A percentile compares a stretch with the other conserved stretches of the same genome.
Evolutionary conservation across 2,888 invertebrate genomes (phyloP).

Genomic region (Harpagoxenus sublaevis): DNA sequence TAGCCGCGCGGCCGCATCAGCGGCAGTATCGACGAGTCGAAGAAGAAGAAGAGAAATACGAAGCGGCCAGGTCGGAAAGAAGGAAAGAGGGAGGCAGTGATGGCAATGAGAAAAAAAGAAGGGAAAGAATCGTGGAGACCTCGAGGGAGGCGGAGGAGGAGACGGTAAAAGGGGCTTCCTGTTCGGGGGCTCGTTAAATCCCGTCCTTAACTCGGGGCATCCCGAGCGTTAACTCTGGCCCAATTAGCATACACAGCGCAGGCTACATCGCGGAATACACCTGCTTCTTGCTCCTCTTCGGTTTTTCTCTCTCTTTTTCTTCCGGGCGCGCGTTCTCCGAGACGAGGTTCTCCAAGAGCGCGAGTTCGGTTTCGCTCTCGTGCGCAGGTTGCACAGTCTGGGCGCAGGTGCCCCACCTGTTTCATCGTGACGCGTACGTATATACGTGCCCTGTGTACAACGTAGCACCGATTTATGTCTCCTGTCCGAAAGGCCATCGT

Average conservation of each 20-base stretch:
- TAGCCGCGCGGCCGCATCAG: conserved; percentile 63
- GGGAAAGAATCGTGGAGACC: conserved; percentile 44
- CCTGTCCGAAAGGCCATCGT: conserved; percentile 63
- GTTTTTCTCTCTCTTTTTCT: conserved; percentile 10
- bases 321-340: conserved; percentile 21
- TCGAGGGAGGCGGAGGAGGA: conserved; percentile 57
- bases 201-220: conserved; percentile 72
- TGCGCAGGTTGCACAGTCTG: conserved; percentile 75
- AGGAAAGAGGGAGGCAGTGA: conserved; percentile 44
- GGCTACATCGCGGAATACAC: conserved; percentile 82
- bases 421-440: conserved; percentile 73
- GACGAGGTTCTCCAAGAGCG: conserved; percentile 48
- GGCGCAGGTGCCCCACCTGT: conserved; percentile 85
- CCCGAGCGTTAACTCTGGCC: conserved; percentile 83
- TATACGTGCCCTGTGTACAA: conserved; percentile 41
- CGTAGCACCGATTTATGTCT: conserved; percentile 73
- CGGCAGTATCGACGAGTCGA: conserved; percentile 63
- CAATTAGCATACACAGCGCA: conserved; percentile 85
- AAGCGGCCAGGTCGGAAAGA: conserved; percentile 24
- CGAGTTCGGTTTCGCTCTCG: conserved; percentile 65
- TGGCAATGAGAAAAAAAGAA: conserved; percentile 51
- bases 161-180: conserved; percentile 76
- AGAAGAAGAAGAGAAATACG: conserved; percentile 44
- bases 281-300: conserved; percentile 74
- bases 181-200: conserved; percentile 84